Base-by-base conservation (phyloP, 2,888 invertebrate species). In the Venusia cambrica region DNA sequence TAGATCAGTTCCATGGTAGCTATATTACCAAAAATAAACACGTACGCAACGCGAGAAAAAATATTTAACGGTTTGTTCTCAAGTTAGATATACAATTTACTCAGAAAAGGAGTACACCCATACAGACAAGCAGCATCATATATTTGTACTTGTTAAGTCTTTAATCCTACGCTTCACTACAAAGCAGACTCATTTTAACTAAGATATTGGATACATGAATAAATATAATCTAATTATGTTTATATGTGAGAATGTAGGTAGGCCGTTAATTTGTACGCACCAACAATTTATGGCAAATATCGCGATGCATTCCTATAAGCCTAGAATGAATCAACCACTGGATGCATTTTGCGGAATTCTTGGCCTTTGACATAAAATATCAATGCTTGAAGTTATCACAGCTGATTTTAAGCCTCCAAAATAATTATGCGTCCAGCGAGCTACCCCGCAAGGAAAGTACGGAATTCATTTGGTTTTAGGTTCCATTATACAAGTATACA, bases 91-190 rank as follows among this genome's bases (percentile, higher is more conserved):
- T n/a, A n/a, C n/a, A 27, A 16, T 3, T 12, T 12, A 8, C n/a
- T 7, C 3, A 8, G 13, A 4, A 9, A 19, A 10, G 17, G 3
- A 10, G 5, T 27, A 7, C 5, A 7, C 13, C 8, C 9, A 29
- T 12, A 27, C 22, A n/a, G 22, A 34, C 16, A 16, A 5, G 15
- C 16, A 24, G 30, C 16, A 29, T 12, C 29, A 57, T 43, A 42
- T 51, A 32, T 62, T 75, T 75, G 74, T 75, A 75, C 76, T 75
- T 73, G 60, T 55, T 51, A 62, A 68, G 56, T 67, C 58, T 65
- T 62, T 58, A 45, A 53, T 42, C 50, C 53, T 50, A 53, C 28
- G 19, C 45, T 38, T 54, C 55, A 43, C 50, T 45, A 38, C 16
- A 40, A 53, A 55, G 41, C 54, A 29, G 38, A 55, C 48, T 49